Conservation (phyloP, 2,113 vertebrate species). For the Bombycilla garrulus region DNA sequence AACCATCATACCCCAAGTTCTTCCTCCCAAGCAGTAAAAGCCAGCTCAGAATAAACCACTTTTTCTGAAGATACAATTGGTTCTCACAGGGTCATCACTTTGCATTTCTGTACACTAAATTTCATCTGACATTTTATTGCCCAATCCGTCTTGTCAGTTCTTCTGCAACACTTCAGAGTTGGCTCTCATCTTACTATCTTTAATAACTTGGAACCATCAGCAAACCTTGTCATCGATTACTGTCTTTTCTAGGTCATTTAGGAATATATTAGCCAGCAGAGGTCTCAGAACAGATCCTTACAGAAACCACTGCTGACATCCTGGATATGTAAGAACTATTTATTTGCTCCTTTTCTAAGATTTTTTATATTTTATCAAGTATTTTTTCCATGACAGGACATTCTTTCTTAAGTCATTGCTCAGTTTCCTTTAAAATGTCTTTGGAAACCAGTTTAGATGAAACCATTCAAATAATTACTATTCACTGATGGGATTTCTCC, state of each 20-base stretch:
- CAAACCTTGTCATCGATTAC: neutral
- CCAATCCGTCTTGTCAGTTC: neutral
- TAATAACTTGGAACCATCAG: neutral
- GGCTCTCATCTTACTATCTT: neutral
- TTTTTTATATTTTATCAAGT: neutral
- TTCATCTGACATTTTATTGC: neutral
- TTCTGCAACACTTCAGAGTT: neutral
- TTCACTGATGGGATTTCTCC: no score
- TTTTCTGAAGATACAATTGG: neutral
- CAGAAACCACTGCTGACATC: neutral
- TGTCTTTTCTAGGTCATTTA: neutral
- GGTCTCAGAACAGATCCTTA: neutral
- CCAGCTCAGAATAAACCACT: neutral
- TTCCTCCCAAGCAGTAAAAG: neutral
- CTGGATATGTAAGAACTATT: neutral
- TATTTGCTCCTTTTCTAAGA: neutral
- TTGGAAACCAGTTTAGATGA: neutral
- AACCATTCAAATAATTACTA: neutral
- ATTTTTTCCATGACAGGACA: neutral
- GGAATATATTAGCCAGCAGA: neutral
- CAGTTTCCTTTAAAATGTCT: neutral
- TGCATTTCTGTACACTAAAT: neutral
- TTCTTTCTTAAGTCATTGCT: neutral
- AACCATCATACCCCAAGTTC: neutral
- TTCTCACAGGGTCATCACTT: neutral